Base-by-base conservation (phyloP, 2,113 vertebrate genomes). In the Naja naja region DNA sequence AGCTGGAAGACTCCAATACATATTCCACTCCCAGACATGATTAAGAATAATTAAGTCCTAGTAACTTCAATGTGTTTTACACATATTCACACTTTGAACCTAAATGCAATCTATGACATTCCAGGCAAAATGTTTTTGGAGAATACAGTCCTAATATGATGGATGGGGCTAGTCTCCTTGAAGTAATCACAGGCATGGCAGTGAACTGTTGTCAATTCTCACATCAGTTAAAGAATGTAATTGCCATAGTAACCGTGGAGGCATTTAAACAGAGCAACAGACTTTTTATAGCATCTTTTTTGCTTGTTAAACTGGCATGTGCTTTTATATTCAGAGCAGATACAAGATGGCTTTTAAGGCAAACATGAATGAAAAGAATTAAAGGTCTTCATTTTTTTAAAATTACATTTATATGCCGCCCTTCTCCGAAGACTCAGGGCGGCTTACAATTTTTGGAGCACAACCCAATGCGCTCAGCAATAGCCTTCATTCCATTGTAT, bases 191-290 rank as follows among this genome's bases (percentile, higher is more conserved):
- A 96, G 91, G 90, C 85, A 74, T 94, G 92, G 94, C 90, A 96
- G 95, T 52, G 87, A 89, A 88, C 90, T 95, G 64, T 89, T 69
- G 89, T 96, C 93, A 95, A 94, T 91, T 96, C 0, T 39, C 91
- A 93, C 94, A 95, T 91, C 0, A 92, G 95, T 96, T 92, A 93
- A 91, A 95, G 94, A 96, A 91, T 96, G 96, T 95, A 96, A 97
- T 97, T 96, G 94, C 96, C 96, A 97, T 97, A 96, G 95, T 94
- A 97, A 97, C 97, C 18, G 85, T 93, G 94, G 90, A 96, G 95
- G 95, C 96, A 95, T 95, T 97, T 96, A 97, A 97, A 97, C 96
- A 96, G 93, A 96, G 96, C 97, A 96, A 96, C 95, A 96, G 96
- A 93, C 96, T 97, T 97, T 97, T 97, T 95, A 97, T 97, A 97